These are phyloP conservation scores for Anomalospiza imberbis DNA, from an alignment of 2,797 vertebrate genomes.

Conservation along the genomic window DNA sequence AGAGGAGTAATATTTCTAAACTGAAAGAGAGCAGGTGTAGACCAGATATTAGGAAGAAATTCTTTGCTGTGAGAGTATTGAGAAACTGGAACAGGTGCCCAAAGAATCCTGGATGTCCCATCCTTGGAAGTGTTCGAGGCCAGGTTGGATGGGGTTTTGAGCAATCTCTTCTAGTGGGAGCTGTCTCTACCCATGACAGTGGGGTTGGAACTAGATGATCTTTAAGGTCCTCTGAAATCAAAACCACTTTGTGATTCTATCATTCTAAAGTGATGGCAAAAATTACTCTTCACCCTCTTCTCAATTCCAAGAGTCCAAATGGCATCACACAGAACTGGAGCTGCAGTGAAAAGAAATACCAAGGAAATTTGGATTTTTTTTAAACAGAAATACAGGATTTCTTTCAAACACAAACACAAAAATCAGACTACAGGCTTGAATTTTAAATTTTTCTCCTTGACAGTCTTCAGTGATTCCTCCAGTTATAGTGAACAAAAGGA, in stretches of 20 bases:
- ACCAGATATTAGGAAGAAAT: background rate
- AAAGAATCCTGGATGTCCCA: background rate
- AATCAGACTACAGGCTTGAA: background rate
- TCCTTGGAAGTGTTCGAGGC: background rate
- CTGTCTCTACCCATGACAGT: background rate
- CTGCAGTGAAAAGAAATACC: background rate
- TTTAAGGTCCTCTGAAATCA: background rate
- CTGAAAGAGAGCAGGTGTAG: background rate
- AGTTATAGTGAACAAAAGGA: background rate
- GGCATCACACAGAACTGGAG: background rate
- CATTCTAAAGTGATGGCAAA: background rate
- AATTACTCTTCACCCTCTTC: background rate
- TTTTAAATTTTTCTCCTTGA: background rate
- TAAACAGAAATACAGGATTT: background rate
- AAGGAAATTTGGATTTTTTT: background rate
- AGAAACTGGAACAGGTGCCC: background rate
- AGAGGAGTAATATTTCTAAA: background rate
- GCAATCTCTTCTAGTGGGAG: background rate
- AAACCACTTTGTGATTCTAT: background rate
- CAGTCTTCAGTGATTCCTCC: background rate
- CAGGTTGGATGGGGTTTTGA: background rate
- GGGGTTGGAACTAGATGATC: background rate
- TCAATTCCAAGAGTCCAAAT: background rate
- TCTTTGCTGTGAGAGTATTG: fast-evolving
- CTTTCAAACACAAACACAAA: background rate